A percentile compares a stretch with the other conserved stretches of the same genome.
Evolutionary conservation across 2,888 invertebrate species (phyloP).

Genomic region (Eupithecia tripunctaria): DNA sequence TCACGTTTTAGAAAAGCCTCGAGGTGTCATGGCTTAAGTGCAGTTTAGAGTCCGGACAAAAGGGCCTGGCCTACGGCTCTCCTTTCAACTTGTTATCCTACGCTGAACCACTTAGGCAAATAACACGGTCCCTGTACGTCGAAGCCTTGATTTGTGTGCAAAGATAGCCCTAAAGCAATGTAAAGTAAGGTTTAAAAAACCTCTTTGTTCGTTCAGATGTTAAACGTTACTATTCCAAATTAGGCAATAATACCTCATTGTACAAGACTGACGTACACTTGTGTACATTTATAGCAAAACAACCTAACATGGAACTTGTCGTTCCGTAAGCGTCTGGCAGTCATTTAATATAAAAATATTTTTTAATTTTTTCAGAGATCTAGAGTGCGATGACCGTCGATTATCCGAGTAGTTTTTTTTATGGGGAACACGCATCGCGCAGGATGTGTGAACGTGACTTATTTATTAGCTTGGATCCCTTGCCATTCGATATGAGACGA

Average conservation of each 20-base stretch:
- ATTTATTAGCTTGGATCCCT: conserved; percentile 56
- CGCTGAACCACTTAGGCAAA: conserved; percentile 66
- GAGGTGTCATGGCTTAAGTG: conserved; percentile 59
- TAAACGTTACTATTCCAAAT: conserved; percentile 53
- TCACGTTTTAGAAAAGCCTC: conserved; percentile 59
- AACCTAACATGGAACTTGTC: conserved; percentile 61
- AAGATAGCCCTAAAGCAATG: conserved; percentile 29
- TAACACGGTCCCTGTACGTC: conserved; percentile 61
- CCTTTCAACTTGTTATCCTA: conserved; percentile 64
- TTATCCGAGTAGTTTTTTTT: conserved; percentile 68
- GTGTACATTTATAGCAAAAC: conserved; percentile 49
- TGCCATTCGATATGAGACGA: conserved; percentile 44
- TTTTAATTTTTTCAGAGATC: conserved; percentile 61
- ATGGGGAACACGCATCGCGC: conserved; percentile 58
- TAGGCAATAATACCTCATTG: conserved; percentile 67
- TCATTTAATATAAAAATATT: conserved; percentile 43
- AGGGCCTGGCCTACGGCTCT: conserved; percentile 45
- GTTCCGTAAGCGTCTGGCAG: conserved; percentile 63
- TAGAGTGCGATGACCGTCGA: conserved; percentile 74
- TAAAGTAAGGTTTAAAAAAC: conserved; percentile 24
- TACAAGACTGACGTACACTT: conserved; percentile 67
- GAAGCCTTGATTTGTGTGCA: conserved; percentile 53
- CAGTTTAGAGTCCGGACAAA: conserved; percentile 56
- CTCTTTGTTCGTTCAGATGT: conserved; percentile 44
- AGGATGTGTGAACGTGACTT: conserved; percentile 79